Conservation (phyloP, 2,797 vertebrate species). For the Gambelia wislizenii region DNA sequence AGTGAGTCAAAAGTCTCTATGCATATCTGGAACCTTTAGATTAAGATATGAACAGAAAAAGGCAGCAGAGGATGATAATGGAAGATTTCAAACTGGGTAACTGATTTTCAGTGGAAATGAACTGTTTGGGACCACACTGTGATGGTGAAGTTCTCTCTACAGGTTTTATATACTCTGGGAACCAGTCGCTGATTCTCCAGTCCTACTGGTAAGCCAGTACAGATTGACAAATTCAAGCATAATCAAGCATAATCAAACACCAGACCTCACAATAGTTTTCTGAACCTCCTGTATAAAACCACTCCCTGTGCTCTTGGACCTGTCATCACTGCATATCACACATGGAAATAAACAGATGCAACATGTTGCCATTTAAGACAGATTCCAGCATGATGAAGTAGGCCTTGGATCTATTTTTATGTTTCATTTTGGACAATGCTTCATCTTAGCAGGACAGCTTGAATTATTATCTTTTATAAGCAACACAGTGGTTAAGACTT, state of each 20-base stretch:
- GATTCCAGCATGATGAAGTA: constrained; percentile 39
- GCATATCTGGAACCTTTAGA: no score
- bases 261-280: constrained; percentile 29
- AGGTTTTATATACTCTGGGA: neutral
- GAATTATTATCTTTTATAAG: constrained; percentile 14
- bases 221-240: neutral
- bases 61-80: neutral
- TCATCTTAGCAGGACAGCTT: constrained; percentile 3
- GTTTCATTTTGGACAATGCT: constrained; percentile 31
- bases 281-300: constrained; percentile 37
- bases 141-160: no score
- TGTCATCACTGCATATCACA: constrained; percentile 51
- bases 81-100: neutral
- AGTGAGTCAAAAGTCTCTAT: neutral
- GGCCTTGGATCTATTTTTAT: constrained; percentile 40
- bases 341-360: constrained; percentile 37
- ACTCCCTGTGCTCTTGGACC: constrained; percentile 17
- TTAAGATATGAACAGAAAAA: neutral
- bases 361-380: constrained; percentile 37
- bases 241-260: neutral
- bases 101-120: neutral
- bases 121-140: neutral
- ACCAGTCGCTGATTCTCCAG: neutral
- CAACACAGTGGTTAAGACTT: constrained; percentile 17
- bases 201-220: neutral